These are phyloP conservation scores for Cheumatopsyche charites DNA, from an alignment of 1,140 invertebrate genomes.

Conservation along the genomic window DNA sequence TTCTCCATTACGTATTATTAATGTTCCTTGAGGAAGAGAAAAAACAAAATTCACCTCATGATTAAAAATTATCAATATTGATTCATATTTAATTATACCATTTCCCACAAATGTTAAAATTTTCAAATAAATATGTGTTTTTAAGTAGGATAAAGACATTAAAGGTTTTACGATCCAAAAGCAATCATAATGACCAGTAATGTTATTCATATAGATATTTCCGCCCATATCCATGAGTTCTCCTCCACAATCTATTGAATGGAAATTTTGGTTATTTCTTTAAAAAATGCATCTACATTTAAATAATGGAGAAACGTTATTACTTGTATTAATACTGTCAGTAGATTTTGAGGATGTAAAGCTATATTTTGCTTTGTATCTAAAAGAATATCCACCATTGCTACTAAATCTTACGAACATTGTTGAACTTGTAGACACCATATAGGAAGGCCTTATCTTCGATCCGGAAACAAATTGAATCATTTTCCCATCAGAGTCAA, in stretches of 20 bases:
- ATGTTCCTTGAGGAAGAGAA: too few relatives aligned
- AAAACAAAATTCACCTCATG: slow-evolving; percentile 53
- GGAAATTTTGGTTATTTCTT: background rate
- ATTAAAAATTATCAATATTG: slow-evolving; percentile 31
- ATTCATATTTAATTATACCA: slow-evolving; percentile 63
- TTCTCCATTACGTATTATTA: slow-evolving; percentile 66
- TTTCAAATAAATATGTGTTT: slow-evolving; percentile 71
- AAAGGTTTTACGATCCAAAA: slow-evolving; percentile 71
- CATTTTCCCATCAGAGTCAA: slow-evolving; percentile 69
- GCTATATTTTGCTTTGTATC: slow-evolving; percentile 70
- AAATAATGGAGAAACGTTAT: background rate
- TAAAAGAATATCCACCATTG: slow-evolving; percentile 69
- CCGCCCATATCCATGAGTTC: slow-evolving; percentile 72
- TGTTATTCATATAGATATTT: slow-evolving; percentile 74
- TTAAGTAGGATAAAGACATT: slow-evolving; percentile 64
- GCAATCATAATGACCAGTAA: slow-evolving; percentile 69
- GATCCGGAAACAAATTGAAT: slow-evolving; percentile 67
- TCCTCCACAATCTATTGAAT: slow-evolving; percentile 67
- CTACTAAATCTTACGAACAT: slow-evolving; percentile 70
- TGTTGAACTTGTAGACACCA: slow-evolving; percentile 66
- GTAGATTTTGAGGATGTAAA: slow-evolving; percentile 61
- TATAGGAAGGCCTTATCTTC: slow-evolving; percentile 67
- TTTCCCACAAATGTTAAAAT: slow-evolving; percentile 66
- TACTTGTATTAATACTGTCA: slow-evolving; percentile 50
- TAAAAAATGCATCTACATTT: background rate